These are phyloP conservation scores for Hyphantria cunea DNA, from an alignment of 1,140 invertebrate genomes.

Conservation along the genomic window DNA sequence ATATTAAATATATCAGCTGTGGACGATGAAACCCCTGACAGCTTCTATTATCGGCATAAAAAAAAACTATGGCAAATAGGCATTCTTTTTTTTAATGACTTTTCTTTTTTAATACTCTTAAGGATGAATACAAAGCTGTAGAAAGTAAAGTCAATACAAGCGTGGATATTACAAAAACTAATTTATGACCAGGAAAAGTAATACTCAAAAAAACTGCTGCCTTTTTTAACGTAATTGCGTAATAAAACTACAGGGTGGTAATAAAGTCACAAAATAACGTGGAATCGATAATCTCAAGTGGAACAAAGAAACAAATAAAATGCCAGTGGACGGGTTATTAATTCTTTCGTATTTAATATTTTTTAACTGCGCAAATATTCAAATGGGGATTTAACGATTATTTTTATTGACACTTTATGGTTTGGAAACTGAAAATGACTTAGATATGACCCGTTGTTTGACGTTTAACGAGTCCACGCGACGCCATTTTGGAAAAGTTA, in stretches of 20 bases:
- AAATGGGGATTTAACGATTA: constrained; percentile 64
- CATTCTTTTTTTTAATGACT: too few species aligned
- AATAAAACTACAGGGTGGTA: constrained; percentile 23
- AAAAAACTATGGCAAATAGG: too few species aligned
- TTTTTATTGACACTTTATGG: constrained; percentile 78
- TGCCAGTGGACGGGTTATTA: constrained; percentile 71
- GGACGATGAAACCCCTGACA: too few species aligned
- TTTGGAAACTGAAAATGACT: constrained; percentile 72
- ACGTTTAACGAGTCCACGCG: constrained; percentile 26
- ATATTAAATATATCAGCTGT: too few species aligned
- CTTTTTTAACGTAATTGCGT: constrained; percentile 29
- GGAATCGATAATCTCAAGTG: constrained; percentile 35
- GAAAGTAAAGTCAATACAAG: too few species aligned
- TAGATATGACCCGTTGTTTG: constrained; percentile 55
- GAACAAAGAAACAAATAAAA: constrained; percentile 29
- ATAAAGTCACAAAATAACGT: constrained; percentile 31
- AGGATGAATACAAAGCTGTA: neutral
- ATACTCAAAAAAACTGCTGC: constrained; percentile 21
- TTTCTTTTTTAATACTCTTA: too few species aligned
- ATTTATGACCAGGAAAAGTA: constrained; percentile 24
- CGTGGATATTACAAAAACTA: constrained; percentile 17
- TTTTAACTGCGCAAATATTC: constrained; percentile 74
- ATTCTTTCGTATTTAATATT: constrained; percentile 58
- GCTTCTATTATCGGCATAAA: too few species aligned
- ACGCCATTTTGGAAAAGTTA: constrained; percentile 26